Percentiles rank a stretch among this genome's conserved stretches.
These are phyloP conservation scores for Tanypteryx hageni DNA, from an alignment of 2,888 invertebrate species.

Conservation along the genomic window DNA sequence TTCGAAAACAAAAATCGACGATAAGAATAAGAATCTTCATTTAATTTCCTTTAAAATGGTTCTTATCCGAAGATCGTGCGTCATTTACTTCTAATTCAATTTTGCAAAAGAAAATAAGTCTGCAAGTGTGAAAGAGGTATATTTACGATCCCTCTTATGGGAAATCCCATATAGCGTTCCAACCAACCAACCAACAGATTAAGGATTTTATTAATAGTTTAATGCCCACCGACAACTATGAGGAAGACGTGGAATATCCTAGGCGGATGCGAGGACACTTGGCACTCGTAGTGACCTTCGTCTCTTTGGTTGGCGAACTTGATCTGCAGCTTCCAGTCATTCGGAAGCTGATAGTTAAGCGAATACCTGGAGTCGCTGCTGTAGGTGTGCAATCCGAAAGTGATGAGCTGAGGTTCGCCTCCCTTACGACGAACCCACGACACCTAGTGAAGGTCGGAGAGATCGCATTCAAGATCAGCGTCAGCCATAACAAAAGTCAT, in stretches of 20 bases:
- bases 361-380: constrained; percentile 80
- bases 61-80: too few species aligned
- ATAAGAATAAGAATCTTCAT: too few species aligned
- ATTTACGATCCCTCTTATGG: too few species aligned
- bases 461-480: neutral
- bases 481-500: too few species aligned
- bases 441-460: constrained; percentile 72
- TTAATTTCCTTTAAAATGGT: too few species aligned
- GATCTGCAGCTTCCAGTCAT: constrained; percentile 86
- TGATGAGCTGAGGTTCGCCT: constrained; percentile 82
- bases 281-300: constrained; percentile 87
- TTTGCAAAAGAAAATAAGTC: too few species aligned
- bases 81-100: too few species aligned
- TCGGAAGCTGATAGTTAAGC: constrained; percentile 83
- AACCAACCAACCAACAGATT: too few species aligned
- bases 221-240: constrained; percentile 83
- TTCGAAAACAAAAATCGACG: too few species aligned
- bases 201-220: neutral
- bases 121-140: too few species aligned
- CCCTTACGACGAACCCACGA: constrained; percentile 85
- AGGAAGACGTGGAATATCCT: constrained; percentile 83
- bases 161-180: too few species aligned
- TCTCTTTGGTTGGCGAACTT: constrained; percentile 85
- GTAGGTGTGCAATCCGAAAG: constrained; percentile 79
- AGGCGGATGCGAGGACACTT: constrained; percentile 87